These are phyloP conservation scores for Melieria crassipennis DNA, from an alignment of 2,888 invertebrate genomes.

Conservation along the genomic window DNA sequence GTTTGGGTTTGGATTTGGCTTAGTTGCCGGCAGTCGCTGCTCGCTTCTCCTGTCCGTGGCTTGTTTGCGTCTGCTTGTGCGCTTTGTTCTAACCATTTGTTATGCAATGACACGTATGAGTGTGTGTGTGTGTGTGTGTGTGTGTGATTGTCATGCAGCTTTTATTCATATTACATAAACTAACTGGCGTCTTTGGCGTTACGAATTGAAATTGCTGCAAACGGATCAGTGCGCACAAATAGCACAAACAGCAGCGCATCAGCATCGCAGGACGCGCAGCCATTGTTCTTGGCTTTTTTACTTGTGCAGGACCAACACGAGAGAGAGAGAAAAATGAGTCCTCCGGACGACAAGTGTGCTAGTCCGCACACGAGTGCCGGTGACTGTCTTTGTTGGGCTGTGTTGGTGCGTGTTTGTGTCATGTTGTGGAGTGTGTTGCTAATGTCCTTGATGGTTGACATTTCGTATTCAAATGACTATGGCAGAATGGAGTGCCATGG, in stretches of 20 bases:
- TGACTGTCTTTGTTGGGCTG: no score
- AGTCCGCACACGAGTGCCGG: no score
- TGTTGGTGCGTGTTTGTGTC: no score
- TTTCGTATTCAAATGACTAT: no score
- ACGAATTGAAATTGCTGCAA: constrained; percentile 14
- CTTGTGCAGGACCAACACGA: background rate
- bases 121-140: background rate
- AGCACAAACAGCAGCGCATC: background rate
- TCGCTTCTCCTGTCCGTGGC: constrained; percentile 12
- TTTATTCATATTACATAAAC: constrained; percentile 18
- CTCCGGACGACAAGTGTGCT: background rate
- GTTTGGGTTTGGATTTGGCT: constrained; percentile 6
- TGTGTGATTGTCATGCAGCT: background rate
- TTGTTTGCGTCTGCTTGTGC: constrained; percentile 7
- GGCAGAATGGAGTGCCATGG: no score
- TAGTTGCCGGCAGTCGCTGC: background rate
- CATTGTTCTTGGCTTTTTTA: background rate
- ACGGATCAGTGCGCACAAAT: background rate
- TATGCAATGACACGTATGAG: constrained; percentile 23
- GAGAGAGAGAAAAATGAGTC: background rate
- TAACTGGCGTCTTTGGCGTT: constrained; percentile 20
- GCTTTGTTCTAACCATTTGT: constrained; percentile 22
- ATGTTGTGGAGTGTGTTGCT: no score
- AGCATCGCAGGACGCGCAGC: background rate
- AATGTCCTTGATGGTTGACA: no score